A percentile compares a stretch with the other conserved stretches of the same genome.
Conservation (phyloP, 2,797 vertebrate species). For the Aselliscus stoliczkanus region DNA sequence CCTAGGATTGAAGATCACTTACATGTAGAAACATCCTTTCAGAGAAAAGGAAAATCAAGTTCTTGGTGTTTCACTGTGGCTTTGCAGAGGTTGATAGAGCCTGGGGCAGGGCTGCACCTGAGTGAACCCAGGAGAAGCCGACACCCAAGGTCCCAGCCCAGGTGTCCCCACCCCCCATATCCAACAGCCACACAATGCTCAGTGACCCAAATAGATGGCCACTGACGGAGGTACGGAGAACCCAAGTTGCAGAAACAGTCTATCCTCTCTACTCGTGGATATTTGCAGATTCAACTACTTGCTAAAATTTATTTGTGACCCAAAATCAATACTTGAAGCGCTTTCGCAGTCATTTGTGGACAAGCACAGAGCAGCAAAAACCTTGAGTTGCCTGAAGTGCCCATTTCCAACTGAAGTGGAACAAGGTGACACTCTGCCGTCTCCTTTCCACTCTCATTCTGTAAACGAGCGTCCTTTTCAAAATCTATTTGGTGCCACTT, state of each 20-base stretch:
- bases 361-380: accelerated
- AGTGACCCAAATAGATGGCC: neutral
- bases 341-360: accelerated
- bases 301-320: neutral
- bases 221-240: too few species aligned
- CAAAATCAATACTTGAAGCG: accelerated
- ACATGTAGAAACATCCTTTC: neutral
- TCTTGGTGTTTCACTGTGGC: neutral
- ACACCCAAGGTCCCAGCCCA: neutral
- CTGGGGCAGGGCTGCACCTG: neutral
- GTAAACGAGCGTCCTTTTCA: neutral
- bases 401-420: neutral
- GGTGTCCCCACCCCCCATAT: accelerated
- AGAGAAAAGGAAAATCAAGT: neutral
- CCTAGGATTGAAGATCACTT: neutral
- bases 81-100: neutral
- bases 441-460: neutral
- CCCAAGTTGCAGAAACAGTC: accelerated
- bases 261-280: accelerated
- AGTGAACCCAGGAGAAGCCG: neutral
- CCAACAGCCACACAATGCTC: neutral
- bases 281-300: neutral
- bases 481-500: neutral
- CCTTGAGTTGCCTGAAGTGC: too few species aligned
- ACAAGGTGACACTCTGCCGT: accelerated